A percentile compares a stretch with the other conserved stretches of the same genome.
These are phyloP conservation scores for Colletes collaris DNA, from an alignment of 2,888 invertebrate species.

Conservation along the genomic window DNA sequence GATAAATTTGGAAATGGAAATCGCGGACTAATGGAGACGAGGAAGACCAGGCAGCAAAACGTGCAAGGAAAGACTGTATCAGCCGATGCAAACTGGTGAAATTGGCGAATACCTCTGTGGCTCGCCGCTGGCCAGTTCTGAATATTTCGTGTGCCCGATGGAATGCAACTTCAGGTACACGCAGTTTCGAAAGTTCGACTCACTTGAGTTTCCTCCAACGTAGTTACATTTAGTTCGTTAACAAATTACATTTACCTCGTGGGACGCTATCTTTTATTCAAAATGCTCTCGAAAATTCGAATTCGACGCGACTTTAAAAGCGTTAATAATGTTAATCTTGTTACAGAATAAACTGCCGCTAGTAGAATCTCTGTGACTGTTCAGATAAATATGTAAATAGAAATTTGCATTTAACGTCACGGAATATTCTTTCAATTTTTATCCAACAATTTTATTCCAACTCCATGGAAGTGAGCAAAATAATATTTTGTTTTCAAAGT, in stretches of 20 bases:
- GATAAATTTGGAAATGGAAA: slow-evolving; percentile 35
- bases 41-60: slow-evolving; percentile 1
- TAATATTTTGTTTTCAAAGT: too few relatives aligned
- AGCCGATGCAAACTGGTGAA: slow-evolving; percentile 30
- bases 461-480: too few relatives aligned
- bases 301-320: slow-evolving; percentile 8
- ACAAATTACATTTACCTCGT: slow-evolving; percentile 25
- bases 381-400: too few relatives aligned
- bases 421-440: too few relatives aligned
- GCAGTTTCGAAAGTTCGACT: slow-evolving; percentile 40
- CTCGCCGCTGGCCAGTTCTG: slow-evolving; percentile 34
- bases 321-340: not conserved
- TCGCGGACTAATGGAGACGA: slow-evolving; percentile 37
- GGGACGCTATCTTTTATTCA: slow-evolving; percentile 35
- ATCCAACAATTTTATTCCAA: too few relatives aligned
- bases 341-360: not conserved
- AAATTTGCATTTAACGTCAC: too few relatives aligned
- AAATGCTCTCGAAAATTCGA: not conserved
- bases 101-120: slow-evolving; percentile 43
- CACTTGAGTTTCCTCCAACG: slow-evolving; percentile 18
- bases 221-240: slow-evolving; percentile 42
- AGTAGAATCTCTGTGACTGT: too few relatives aligned
- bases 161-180: slow-evolving; percentile 31
- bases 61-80: slow-evolving; percentile 24
- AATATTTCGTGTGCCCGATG: slow-evolving; percentile 52